A percentile compares a stretch with the other conserved stretches of the same genome.
Evolutionary conservation across 2,797 vertebrate species (phyloP).

Genomic region (Syngnathus acus): DNA sequence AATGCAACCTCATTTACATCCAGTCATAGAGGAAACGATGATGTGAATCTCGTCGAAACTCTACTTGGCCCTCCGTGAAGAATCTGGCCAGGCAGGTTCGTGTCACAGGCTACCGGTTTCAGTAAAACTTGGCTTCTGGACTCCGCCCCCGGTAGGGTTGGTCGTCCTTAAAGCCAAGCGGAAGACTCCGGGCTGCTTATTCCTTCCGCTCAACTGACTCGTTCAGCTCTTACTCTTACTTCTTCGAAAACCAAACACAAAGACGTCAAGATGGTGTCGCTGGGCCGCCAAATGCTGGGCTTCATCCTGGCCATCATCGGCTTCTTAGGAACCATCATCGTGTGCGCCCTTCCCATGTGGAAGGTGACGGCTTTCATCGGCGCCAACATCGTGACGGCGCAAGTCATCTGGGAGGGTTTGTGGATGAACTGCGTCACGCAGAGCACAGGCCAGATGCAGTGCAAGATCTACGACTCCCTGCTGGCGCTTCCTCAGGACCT

Average conservation of each 20-base stretch:
- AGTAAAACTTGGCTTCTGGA: conserved; percentile 19
- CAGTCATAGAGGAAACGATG: not conserved
- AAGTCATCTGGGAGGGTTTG: conserved; percentile 88
- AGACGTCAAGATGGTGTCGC: conserved; percentile 77
- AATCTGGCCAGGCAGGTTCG: conserved; percentile 59
- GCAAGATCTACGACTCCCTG: conserved; percentile 88
- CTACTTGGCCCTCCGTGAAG: conserved; percentile 17
- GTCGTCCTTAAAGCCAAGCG: conserved; percentile 39
- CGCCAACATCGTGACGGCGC: conserved; percentile 89
- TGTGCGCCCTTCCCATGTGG: conserved; percentile 91
- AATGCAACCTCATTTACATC: conserved; percentile 28
- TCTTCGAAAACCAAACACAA: conserved; percentile 8
- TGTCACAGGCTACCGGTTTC: conserved; percentile 39
- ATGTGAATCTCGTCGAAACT: conserved; percentile 65
- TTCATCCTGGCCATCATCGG: conserved; percentile 77
- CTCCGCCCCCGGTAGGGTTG: conserved; percentile 46
- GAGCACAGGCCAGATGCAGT: conserved; percentile 97
- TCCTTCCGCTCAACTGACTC: not conserved
- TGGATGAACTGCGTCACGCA: conserved; percentile 95
- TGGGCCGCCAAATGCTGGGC: conserved; percentile 88
- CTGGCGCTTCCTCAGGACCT: conserved; percentile 83
- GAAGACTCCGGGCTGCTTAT: not conserved
- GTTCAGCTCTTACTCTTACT: not conserved
- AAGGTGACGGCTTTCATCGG: conserved; percentile 85
- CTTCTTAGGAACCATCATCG: conserved; percentile 79